A percentile compares a stretch with the other conserved stretches of the same genome.
phyloP scores from a whole-genome alignment of 2,888 invertebrate species.

The Galeruca laticollis region DNA sequence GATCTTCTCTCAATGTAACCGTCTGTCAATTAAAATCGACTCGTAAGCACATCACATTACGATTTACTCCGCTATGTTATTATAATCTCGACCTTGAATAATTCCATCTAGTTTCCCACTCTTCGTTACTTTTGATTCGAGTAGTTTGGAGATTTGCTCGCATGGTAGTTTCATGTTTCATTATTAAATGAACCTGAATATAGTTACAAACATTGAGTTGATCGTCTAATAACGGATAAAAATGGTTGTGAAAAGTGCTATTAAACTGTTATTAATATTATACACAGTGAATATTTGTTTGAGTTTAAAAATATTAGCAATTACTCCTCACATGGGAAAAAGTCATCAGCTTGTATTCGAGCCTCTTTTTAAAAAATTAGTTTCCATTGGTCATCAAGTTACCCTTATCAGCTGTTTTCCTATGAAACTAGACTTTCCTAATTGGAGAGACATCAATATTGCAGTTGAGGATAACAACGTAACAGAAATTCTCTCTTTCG shows the following conservation, averaged over 20 bases:
- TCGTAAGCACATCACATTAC: too few relatives aligned
- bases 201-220: too few relatives aligned
- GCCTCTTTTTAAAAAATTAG: constrained; percentile 73
- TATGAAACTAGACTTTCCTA: constrained; percentile 65
- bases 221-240: not conserved
- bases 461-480: constrained; percentile 24
- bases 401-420: constrained; percentile 78
- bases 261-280: not conserved
- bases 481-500: constrained; percentile 28
- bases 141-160: too few relatives aligned
- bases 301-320: constrained; percentile 71
- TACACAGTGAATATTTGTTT: not conserved
- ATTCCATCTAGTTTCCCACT: too few relatives aligned
- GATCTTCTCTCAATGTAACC: too few relatives aligned
- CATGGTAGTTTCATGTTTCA: too few relatives aligned
- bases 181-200: too few relatives aligned
- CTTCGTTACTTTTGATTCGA: too few relatives aligned
- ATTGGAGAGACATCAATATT: constrained; percentile 72
- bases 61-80: too few relatives aligned
- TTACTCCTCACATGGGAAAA: constrained; percentile 77
- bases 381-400: constrained; percentile 74
- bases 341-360: constrained; percentile 79
- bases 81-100: too few relatives aligned
- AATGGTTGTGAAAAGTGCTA: not conserved
- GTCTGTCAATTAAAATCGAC: too few relatives aligned